Evolutionary conservation across 1,140 invertebrate genomes (phyloP).

Genomic region (Onthophagus taurus): DNA sequence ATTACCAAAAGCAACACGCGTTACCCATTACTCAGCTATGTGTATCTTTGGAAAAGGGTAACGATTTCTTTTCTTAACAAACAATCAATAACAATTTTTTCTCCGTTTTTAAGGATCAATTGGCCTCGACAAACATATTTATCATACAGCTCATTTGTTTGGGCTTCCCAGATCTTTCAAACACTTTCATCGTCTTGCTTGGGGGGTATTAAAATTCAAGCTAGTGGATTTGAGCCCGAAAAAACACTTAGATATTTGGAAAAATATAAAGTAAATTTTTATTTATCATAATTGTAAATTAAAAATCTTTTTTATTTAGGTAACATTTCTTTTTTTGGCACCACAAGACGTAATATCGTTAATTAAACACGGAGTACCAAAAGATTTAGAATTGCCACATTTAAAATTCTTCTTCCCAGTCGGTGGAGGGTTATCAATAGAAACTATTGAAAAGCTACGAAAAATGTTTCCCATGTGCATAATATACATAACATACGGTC

Average conservation of each 20-base stretch:
- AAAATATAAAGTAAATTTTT: neutral
- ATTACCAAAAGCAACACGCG: conserved; percentile 55
- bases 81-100: no score
- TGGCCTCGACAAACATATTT: no score
- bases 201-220: no score
- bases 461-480: conserved; percentile 1
- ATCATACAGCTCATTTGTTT: no score
- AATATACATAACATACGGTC: neutral
- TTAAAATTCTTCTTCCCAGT: neutral
- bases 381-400: neutral
- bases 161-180: no score
- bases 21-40: neutral
- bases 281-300: no score
- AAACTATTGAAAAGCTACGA: neutral
- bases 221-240: neutral
- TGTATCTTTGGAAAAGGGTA: neutral
- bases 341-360: neutral
- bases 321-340: neutral
- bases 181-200: no score
- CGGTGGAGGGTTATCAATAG: neutral
- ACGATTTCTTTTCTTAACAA: no score
- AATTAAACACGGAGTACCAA: neutral
- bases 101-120: no score
- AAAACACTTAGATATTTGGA: conserved; percentile 2
- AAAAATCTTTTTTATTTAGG: no score